Evolutionary conservation across 2,888 invertebrate genomes (phyloP).

Genomic region (Cremastobaeus sp.): DNA sequence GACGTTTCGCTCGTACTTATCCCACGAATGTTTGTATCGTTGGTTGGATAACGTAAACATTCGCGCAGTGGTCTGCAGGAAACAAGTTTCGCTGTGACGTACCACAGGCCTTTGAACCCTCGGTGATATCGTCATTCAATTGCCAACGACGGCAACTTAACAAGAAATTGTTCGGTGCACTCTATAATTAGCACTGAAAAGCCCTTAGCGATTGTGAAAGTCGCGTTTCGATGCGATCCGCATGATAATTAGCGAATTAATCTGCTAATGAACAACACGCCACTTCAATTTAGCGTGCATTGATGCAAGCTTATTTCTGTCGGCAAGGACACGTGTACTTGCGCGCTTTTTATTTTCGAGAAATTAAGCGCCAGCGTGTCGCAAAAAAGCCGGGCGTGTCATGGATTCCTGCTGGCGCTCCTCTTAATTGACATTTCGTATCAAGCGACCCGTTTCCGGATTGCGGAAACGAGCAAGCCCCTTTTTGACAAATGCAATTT

Average conservation of each 20-base stretch:
- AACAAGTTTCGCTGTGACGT: too few species aligned
- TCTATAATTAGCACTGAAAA: too few species aligned
- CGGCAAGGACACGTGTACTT: conserved; percentile 31
- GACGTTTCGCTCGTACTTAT: conserved; percentile 41
- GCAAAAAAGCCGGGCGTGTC: conserved; percentile 62
- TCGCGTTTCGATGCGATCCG: too few species aligned
- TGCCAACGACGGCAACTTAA: too few species aligned
- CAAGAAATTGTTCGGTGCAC: too few species aligned
- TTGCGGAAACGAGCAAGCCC: conserved; percentile 44
- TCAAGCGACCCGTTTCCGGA: conserved; percentile 64
- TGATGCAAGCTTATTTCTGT: conserved; percentile 28
- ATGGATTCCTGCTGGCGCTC: conserved; percentile 60
- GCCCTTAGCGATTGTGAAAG: too few species aligned
- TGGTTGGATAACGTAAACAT: conserved; percentile 62
- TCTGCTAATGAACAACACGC: too few species aligned
- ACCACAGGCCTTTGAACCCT: conserved; percentile 47
- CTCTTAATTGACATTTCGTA: conserved; percentile 73
- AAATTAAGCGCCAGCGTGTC: conserved; percentile 52
- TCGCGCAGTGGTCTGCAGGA: too few species aligned
- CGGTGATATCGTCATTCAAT: conserved; percentile 13
- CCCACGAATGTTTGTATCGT: conserved; percentile 60
- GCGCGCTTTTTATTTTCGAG: conserved; percentile 43
- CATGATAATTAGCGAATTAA: too few species aligned
- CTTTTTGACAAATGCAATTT: conserved; percentile 29
- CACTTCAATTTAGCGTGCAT: too few species aligned